Conservation (phyloP, 2,888 invertebrate genomes). For the Troides oblongomaculatus region DNA sequence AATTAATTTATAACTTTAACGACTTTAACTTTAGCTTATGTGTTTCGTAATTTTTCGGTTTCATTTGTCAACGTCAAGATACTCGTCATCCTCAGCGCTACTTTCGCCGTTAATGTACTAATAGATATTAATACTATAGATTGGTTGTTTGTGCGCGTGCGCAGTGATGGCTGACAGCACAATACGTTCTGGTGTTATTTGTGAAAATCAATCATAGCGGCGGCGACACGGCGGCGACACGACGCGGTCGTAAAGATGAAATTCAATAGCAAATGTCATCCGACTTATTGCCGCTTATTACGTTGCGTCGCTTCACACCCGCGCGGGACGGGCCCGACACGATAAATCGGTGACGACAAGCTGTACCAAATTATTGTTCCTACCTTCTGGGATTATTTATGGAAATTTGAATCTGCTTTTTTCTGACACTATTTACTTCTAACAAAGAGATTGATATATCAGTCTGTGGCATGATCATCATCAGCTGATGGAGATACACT, state of each 20-base stretch:
- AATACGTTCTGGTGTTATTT: constrained; percentile 51
- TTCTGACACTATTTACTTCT: too few relatives aligned
- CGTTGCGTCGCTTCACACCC: constrained; percentile 32
- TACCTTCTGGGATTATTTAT: too few relatives aligned
- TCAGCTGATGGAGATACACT: too few relatives aligned
- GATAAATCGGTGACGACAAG: constrained; percentile 13
- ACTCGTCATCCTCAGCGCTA: neutral
- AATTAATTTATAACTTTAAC: too few relatives aligned
- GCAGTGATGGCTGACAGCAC: constrained; percentile 49
- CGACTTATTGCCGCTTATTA: constrained; percentile 58
- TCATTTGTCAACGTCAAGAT: too few relatives aligned
- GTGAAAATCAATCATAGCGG: constrained; percentile 56
- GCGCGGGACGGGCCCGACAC: constrained; percentile 39
- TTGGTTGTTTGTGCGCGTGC: constrained; percentile 33
- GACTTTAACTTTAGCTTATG: too few relatives aligned
- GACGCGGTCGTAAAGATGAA: constrained; percentile 55
- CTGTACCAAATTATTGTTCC: too few relatives aligned
- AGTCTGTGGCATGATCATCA: too few relatives aligned
- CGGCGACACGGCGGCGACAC: constrained; percentile 39
- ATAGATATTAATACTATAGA: constrained; percentile 41
- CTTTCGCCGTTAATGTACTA: constrained; percentile 40
- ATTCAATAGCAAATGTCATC: constrained; percentile 57
- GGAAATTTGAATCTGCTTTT: too few relatives aligned
- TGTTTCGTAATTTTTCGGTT: too few relatives aligned
- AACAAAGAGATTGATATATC: too few relatives aligned